A percentile compares a stretch with the other conserved stretches of the same genome.
These are phyloP conservation scores for Nezara viridula DNA, from an alignment of 2,888 invertebrate species.

Conservation along the genomic window DNA sequence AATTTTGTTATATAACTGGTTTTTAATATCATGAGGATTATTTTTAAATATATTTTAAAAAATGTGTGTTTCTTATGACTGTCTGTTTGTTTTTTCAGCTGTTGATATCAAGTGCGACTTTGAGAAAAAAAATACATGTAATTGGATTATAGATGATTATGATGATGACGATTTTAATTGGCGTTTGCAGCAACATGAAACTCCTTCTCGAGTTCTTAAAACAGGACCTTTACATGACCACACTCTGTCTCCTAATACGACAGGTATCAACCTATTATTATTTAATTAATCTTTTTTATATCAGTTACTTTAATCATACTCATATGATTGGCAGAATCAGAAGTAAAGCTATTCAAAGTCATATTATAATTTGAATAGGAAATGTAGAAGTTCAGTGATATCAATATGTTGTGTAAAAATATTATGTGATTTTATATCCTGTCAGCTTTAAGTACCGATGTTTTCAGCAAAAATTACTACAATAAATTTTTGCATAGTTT, in stretches of 20 bases:
- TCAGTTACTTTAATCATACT: no score
- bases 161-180: slow-evolving; percentile 81
- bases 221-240: slow-evolving; percentile 86
- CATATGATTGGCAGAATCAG: no score
- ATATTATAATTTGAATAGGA: no score
- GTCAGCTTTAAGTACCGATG: no score
- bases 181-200: slow-evolving; percentile 76
- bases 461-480: no score
- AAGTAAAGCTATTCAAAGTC: no score
- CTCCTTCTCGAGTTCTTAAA: slow-evolving; percentile 76
- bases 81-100: slow-evolving; percentile 64
- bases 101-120: slow-evolving; percentile 76
- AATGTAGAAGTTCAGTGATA: no score
- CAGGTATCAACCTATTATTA: slow-evolving; percentile 54
- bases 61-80: slow-evolving; percentile 66
- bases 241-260: slow-evolving; percentile 73
- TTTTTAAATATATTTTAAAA: slow-evolving; percentile 64
- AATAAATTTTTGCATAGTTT: no score
- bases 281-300: neutral
- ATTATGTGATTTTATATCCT: no score
- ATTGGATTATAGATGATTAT: slow-evolving; percentile 78
- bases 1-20: no score
- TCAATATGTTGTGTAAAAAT: no score
- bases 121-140: slow-evolving; percentile 78
- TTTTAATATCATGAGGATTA: no score